Evolutionary conservation across 2,888 invertebrate genomes (phyloP).

Genomic region (Eupithecia centaureata): DNA sequence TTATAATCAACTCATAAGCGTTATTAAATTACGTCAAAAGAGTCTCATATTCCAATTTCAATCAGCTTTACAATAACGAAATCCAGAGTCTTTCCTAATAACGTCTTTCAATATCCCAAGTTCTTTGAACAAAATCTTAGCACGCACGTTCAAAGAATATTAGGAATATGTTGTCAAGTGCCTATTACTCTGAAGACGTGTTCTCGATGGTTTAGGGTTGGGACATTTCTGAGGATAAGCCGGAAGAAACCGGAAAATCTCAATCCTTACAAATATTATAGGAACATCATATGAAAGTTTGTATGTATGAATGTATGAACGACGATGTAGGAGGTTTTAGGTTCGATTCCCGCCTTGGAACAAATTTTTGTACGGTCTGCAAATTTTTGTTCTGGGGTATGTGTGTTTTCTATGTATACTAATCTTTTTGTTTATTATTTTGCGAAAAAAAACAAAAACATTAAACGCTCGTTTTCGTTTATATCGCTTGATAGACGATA

Average conservation of each 20-base stretch:
- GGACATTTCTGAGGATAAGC: not conserved
- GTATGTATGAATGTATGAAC: too few species aligned
- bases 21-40: not conserved
- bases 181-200: constrained; percentile 39
- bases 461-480: too few species aligned
- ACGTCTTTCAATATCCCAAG: constrained; percentile 21
- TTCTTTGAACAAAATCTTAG: constrained; percentile 29
- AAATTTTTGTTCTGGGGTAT: too few species aligned
- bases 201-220: constrained; percentile 6
- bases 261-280: too few species aligned
- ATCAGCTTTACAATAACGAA: constrained; percentile 22
- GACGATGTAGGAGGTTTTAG: too few species aligned
- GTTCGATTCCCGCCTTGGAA: too few species aligned
- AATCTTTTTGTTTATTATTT: too few species aligned
- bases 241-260: constrained; percentile 20
- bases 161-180: constrained; percentile 42
- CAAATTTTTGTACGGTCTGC: too few species aligned
- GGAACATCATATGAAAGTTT: too few species aligned
- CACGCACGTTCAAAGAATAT: constrained; percentile 21
- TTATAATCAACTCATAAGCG: not conserved
- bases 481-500: too few species aligned
- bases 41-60: constrained; percentile 19
- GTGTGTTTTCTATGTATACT: too few species aligned
- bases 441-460: too few species aligned
- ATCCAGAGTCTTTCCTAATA: constrained; percentile 9